Percentiles rank a stretch among this genome's conserved stretches.
Conservation (phyloP, 2,888 invertebrate species). For the Microplitis deprimator region DNA sequence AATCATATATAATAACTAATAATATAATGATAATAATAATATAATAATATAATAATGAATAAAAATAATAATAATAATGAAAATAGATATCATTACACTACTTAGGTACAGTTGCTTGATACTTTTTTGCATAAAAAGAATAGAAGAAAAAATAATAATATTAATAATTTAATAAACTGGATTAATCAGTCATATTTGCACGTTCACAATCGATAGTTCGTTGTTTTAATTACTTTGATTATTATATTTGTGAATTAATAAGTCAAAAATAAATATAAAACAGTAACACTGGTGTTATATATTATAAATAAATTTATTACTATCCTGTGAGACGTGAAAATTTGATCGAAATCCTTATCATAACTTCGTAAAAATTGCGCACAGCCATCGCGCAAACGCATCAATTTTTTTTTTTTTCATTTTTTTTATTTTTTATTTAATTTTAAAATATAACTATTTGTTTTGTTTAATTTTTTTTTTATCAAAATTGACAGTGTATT, state of each 20-base stretch:
- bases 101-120: conserved; percentile 69
- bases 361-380: conserved; percentile 44
- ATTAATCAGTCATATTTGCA: conserved; percentile 42
- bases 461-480: conserved; percentile 15
- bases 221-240: conserved; percentile 33
- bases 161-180: not conserved
- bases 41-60: conserved; percentile 55
- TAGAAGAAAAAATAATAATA: conserved; percentile 47
- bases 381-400: conserved; percentile 35
- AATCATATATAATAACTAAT: conserved; percentile 50
- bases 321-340: conserved; percentile 40
- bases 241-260: not conserved
- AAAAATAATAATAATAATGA: conserved; percentile 58
- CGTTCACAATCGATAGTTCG: conserved; percentile 40
- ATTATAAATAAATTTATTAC: not conserved
- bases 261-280: conserved; percentile 12
- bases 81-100: conserved; percentile 63
- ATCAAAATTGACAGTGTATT: conserved; percentile 19
- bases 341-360: conserved; percentile 38
- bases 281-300: not conserved
- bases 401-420: conserved; percentile 13
- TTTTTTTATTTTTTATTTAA: conserved; percentile 28
- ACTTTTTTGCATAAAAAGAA: conserved; percentile 57
- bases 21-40: conserved; percentile 51
- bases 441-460: conserved; percentile 25